Evolutionary conservation across 2,113 vertebrate species (phyloP), one percentile per base, ranked within the genome.

Genomic region (Pedetes capensis): DNA sequence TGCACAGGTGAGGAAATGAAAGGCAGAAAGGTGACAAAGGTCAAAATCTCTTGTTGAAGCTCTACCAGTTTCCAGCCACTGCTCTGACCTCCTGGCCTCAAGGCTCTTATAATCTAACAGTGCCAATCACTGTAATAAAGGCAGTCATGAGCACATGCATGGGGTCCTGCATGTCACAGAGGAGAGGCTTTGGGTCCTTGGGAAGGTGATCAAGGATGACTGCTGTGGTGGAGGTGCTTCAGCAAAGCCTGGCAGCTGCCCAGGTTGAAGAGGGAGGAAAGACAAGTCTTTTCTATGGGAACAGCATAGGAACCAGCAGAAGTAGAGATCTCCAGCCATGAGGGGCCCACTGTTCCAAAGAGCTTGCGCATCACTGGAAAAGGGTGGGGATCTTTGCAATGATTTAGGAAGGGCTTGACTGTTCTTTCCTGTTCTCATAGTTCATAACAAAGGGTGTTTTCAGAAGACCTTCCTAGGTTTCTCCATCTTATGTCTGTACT

Each of bases 111-210:
- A 18, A n/a, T 63, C 47, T 63, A 84, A 17, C 13, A 23, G 6
- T 55, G 25, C 37, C 49, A 64, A 34, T 10, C 18, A 49, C 42
- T 51, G 68, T 59, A 22, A 22, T 42, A 11, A 57, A 8, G 49
- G 49, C 49, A 34, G 6, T 14, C 27, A 44, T 1, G 57, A 47
- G n/a, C 42, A 57, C 0, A 0, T 8, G 1, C 37, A n/a, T n/a
- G n/a, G n/a, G n/a, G n/a, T n/a, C n/a, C n/a, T n/a, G n/a, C n/a
- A n/a, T n/a, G n/a, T n/a, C 10, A 20, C 13, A 12, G 22, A 85
- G 2, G 49, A 94, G 29, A 69, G n/a, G 25, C 5, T n/a, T 20
- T 42, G 32, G 12, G 18, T 42, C 64, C 63, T 55, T 47, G 6
- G 53, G 25, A 51, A 27, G 51, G 49, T 39, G 57, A 32, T 2